Base-by-base conservation (phyloP, 2,888 invertebrate genomes). In the Caenorhabditis sp. region DNA sequence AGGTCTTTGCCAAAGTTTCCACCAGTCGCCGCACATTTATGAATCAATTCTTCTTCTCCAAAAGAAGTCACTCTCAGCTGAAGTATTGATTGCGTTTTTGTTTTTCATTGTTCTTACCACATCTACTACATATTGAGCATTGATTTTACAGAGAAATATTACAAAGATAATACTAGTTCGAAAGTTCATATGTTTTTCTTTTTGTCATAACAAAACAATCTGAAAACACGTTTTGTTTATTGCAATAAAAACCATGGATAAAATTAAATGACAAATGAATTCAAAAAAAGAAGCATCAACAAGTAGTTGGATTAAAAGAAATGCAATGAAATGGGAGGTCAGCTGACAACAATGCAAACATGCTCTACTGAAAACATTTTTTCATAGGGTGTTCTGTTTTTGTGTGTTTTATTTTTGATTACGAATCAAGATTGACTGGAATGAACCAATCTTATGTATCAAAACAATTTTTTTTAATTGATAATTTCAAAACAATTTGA, bases 1-100 rank as follows among this genome's bases (percentile, higher is more conserved):
- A 90, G 81, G 50, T 89, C 88, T 9, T 69, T 82, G n/a, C 90
- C 90, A 74, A 90, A 90, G 47, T 84, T 87, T 24, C 89, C 90
- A n/a, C 89, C 91, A 6, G 88, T 89, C 2, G 90, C 90, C 8
- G 85, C 86, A 60, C 90, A 90, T 60, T 86, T 76, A 32, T 82
- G 76, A 20, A 89, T 84, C 18, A 82, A 20, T 37, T 82, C 77
- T 51, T 78, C 72, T 18, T 77, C 81, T 8, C 47, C 85, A 62
- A 80, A 51, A 5, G 79, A 55, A 2, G 85, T 80, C 18, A 65
- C 67, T 65, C 85, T 84, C 3, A 88, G 71, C 88, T 88, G 74
- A 68, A 86, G 4, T n/a, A n/a, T 32, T 32, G 32, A 6, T 32
- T 32, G 32, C 4, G 9, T 32, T 32, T n/a, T n/a, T n/a, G n/a